Percentiles rank a stretch among this genome's conserved stretches.
phyloP scores from a whole-genome alignment of 2,797 vertebrate species.

The Pangasius krempfi region DNA sequence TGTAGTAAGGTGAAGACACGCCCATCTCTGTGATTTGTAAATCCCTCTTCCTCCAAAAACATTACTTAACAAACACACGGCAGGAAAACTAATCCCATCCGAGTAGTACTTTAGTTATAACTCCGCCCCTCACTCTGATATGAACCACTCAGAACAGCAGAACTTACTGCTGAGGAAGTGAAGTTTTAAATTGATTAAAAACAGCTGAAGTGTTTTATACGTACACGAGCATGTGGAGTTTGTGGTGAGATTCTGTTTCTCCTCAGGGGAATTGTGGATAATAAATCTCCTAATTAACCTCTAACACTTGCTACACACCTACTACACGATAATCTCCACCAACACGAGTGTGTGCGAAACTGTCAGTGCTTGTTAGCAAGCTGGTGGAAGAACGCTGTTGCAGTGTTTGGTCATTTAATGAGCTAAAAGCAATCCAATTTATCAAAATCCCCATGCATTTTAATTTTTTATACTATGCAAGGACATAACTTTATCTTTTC shows the following conservation, averaged over 20 bases:
- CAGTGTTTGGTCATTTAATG: background rate
- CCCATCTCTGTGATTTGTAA: background rate
- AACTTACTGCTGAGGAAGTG: background rate
- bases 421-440: background rate
- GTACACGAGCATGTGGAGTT: background rate
- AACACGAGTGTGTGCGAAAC: background rate
- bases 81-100: background rate
- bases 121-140: background rate
- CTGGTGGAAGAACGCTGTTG: background rate
- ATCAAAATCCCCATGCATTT: background rate
- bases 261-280: background rate
- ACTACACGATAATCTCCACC: constrained; percentile 3
- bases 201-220: background rate
- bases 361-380: background rate
- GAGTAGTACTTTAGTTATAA: background rate
- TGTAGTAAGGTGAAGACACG: background rate
- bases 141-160: too few relatives aligned
- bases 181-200: too few relatives aligned
- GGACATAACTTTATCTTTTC: background rate
- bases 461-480: background rate
- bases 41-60: background rate
- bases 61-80: background rate
- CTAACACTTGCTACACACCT: background rate
- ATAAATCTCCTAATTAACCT: constrained; percentile 26
- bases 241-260: background rate